These are phyloP conservation scores for Callorhinus ursinus DNA, from an alignment of 2,113 vertebrate genomes.

Conservation along the genomic window DNA sequence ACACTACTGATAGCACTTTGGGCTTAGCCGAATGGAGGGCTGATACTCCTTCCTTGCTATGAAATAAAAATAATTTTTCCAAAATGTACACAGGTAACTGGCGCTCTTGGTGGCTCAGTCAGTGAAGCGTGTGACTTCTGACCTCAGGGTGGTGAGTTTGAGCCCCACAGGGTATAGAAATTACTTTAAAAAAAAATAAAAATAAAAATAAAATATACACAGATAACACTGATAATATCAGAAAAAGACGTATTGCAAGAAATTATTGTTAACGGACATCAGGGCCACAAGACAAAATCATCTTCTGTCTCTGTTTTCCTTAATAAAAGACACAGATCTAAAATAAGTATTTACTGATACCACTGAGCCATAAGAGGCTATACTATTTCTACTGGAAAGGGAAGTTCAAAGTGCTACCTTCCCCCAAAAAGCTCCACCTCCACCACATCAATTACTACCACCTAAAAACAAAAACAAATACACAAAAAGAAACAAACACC, in stretches of 20 bases:
- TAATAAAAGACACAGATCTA: conserved; percentile 16
- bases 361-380: background rate
- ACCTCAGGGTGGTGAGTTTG: background rate
- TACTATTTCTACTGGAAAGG: background rate
- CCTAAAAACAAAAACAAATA: conserved; percentile 48
- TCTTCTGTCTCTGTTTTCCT: background rate
- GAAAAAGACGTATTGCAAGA: background rate
- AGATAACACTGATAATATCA: background rate
- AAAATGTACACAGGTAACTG: background rate
- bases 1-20: background rate
- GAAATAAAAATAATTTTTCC: conserved; percentile 42
- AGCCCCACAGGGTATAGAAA: background rate
- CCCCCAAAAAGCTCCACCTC: background rate
- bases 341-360: background rate
- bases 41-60: background rate
- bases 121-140: background rate
- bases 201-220: conserved; percentile 17
- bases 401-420: conserved; percentile 14
- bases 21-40: background rate
- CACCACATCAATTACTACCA: conserved; percentile 18
- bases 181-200: background rate
- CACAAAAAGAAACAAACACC: conserved; percentile 11
- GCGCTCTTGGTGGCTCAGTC: background rate
- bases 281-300: background rate
- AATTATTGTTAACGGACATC: background rate